These are phyloP conservation scores for Cetoscarus ocellatus DNA, from an alignment of 2,797 vertebrate genomes.

Conservation along the genomic window DNA sequence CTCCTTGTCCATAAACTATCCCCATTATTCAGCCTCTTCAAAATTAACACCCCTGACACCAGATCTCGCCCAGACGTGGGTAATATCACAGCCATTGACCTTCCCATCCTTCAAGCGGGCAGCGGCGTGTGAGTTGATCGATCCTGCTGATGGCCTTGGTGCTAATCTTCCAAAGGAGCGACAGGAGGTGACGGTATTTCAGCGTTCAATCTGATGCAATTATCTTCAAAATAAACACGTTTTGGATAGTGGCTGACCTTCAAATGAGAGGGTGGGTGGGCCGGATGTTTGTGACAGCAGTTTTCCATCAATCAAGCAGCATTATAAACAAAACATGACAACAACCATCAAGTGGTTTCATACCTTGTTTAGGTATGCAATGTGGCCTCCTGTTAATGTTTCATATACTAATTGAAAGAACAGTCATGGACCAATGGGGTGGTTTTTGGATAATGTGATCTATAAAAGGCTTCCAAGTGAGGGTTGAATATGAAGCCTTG, in stretches of 20 bases:
- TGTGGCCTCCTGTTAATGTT: too few species aligned
- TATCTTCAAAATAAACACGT: constrained; percentile 76
- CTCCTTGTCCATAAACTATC: constrained; percentile 63
- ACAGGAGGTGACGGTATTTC: constrained; percentile 75
- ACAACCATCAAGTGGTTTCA: not conserved
- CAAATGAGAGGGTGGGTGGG: constrained; percentile 39
- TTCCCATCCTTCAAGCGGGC: constrained; percentile 73
- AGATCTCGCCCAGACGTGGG: constrained; percentile 52
- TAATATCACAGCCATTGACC: constrained; percentile 71
- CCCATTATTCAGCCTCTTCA: constrained; percentile 71
- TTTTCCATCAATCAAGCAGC: constrained; percentile 39
- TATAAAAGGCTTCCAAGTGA: too few species aligned
- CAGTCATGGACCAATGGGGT: too few species aligned
- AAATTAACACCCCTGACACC: constrained; percentile 69
- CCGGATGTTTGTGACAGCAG: constrained; percentile 15
- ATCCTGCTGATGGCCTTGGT: constrained; percentile 68
- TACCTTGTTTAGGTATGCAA: too few species aligned
- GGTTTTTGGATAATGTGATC: too few species aligned
- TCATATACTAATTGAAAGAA: too few species aligned
- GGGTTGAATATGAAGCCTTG: too few species aligned
- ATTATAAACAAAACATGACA: constrained; percentile 48
- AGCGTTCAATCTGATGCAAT: constrained; percentile 74
- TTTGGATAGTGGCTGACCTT: constrained; percentile 69
- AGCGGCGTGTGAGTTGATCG: constrained; percentile 58
- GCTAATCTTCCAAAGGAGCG: constrained; percentile 72